Conservation (phyloP, 2,113 vertebrate genomes). For the Poeciliopsis retropinna region DNA sequence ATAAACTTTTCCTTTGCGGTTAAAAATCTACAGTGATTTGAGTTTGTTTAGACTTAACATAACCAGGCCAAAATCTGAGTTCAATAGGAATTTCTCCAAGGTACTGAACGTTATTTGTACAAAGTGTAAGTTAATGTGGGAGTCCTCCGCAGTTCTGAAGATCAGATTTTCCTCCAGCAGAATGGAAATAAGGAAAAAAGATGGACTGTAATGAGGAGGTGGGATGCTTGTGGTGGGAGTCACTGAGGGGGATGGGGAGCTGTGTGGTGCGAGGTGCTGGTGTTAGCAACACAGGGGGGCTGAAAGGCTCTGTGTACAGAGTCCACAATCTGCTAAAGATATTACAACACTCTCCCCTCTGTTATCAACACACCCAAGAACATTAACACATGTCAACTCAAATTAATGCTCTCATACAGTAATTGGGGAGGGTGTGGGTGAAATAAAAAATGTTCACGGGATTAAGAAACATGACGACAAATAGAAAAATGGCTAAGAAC, state of each 20-base stretch:
- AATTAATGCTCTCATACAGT: conserved; percentile 10
- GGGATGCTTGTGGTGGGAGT: conserved; percentile 1
- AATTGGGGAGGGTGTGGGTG: too few relatives aligned
- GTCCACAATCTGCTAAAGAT: conserved; percentile 54
- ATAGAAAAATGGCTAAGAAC: conserved; percentile 1
- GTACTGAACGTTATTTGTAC: not conserved
- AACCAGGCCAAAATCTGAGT: not conserved
- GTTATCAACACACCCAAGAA: conserved; percentile 43
- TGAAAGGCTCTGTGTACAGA: conserved; percentile 52
- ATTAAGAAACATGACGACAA: not conserved
- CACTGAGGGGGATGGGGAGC: conserved; percentile 46
- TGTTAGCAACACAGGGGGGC: conserved; percentile 19
- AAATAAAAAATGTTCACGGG: not conserved
- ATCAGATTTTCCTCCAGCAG: conserved; percentile 10
- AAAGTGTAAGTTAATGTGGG: not conserved
- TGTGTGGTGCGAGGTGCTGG: conserved; percentile 25
- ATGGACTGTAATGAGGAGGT: not conserved
- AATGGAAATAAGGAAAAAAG: not conserved
- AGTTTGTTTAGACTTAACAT: not conserved
- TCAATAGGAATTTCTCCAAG: not conserved
- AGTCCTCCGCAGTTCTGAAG: not conserved
- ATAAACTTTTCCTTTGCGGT: not conserved
- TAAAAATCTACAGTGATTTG: not conserved
- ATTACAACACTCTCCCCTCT: conserved; percentile 45
- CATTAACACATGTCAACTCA: conserved; percentile 6